phyloP scores from a whole-genome alignment of 2,888 invertebrate genomes.

The Cephus pygmeus region DNA sequence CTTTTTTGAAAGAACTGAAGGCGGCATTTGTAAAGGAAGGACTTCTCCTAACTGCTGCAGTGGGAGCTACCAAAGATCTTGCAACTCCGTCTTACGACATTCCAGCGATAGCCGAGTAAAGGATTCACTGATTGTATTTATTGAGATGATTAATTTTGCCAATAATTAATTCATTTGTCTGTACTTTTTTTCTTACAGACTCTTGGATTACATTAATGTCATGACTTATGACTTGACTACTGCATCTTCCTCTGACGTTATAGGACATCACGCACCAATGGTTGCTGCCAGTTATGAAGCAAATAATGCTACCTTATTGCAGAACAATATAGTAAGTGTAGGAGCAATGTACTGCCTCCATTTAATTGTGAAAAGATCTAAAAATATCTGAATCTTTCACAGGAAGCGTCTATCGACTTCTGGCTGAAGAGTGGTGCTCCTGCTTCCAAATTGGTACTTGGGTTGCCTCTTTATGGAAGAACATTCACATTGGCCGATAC shows the following conservation, averaged over 20 bases:
- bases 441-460: conserved; percentile 75
- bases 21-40: conserved; percentile 69
- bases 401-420: conserved; percentile 67
- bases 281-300: conserved; percentile 54
- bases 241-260: conserved; percentile 74
- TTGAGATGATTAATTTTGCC: too few relatives aligned
- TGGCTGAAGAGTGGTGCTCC: conserved; percentile 71
- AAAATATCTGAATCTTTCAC: conserved; percentile 24
- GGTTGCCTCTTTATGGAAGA: conserved; percentile 78
- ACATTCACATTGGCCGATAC: conserved; percentile 72
- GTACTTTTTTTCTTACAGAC: conserved; percentile 38
- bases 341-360: too few relatives aligned
- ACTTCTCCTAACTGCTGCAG: conserved; percentile 40
- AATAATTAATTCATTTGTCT: too few relatives aligned
- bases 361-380: not conserved
- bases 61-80: conserved; percentile 68
- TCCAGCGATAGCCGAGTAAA: conserved; percentile 69
- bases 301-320: too few relatives aligned
- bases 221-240: conserved; percentile 78
- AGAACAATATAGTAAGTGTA: too few relatives aligned
- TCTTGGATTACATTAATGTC: conserved; percentile 73
- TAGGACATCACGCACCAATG: conserved; percentile 78
- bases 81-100: conserved; percentile 73
- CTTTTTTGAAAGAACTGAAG: conserved; percentile 70
- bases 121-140: too few relatives aligned